phyloP scores from a whole-genome alignment of 2,113 vertebrate genomes.

The Globicephala melas region DNA sequence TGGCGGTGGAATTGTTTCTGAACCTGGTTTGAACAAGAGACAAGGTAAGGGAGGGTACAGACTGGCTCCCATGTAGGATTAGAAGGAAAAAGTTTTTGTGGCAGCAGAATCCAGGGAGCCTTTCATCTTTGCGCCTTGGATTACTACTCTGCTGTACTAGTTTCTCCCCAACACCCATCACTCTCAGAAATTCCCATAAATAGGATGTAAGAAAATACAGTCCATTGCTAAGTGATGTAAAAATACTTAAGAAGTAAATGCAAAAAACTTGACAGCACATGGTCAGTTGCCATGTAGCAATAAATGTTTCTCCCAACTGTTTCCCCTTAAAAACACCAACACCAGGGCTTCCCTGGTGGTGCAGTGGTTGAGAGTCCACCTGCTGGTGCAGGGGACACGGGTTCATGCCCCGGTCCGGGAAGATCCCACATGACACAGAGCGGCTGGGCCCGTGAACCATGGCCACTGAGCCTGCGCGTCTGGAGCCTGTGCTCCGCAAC shows the following conservation, averaged over 20 bases:
- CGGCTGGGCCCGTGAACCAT: too few relatives aligned
- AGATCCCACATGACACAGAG: too few relatives aligned
- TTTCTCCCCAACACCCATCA: neutral
- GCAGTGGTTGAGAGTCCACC: too few relatives aligned
- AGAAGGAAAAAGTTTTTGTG: neutral
- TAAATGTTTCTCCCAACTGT: neutral
- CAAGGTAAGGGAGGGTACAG: neutral
- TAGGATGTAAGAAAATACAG: neutral
- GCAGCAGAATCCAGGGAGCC: neutral
- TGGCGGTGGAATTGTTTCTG: neutral
- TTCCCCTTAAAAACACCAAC: neutral
- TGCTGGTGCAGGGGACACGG: fast-evolving
- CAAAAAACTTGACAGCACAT: neutral
- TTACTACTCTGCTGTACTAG: fast-evolving
- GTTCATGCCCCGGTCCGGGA: too few relatives aligned
- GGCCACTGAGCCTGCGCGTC: too few relatives aligned
- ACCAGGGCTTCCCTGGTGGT: neutral
- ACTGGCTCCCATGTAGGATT: neutral
- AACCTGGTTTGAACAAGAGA: neutral
- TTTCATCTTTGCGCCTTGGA: neutral
- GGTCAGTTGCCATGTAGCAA: neutral
- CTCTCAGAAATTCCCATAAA: neutral
- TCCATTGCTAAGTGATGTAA: too few relatives aligned
- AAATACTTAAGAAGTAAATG: neutral
- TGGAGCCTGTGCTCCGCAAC: too few relatives aligned